A percentile compares a stretch with the other conserved stretches of the same genome.
Evolutionary conservation across 2,797 vertebrate species (phyloP).

Genomic region (Holocentrus rufus): DNA sequence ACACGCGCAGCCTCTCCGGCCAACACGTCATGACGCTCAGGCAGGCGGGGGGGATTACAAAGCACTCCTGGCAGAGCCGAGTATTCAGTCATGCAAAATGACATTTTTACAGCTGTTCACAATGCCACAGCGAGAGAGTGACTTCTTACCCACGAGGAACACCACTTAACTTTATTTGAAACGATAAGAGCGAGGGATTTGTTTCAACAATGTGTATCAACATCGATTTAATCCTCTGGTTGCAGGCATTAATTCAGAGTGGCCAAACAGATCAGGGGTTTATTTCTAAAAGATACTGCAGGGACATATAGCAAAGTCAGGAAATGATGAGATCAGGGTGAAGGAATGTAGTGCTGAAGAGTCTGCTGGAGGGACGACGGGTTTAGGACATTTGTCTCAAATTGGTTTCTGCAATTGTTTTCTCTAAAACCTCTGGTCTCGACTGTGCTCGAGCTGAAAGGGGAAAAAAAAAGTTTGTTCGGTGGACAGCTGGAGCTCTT

Average conservation of each 20-base stretch:
- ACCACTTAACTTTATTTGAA: slow-evolving; percentile 48
- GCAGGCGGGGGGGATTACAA: slow-evolving; percentile 51
- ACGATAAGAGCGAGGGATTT: slow-evolving; percentile 58
- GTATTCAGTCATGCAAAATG: slow-evolving; percentile 63
- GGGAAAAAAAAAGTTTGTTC: neutral
- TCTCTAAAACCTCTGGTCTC: too few relatives aligned
- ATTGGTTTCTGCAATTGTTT: neutral
- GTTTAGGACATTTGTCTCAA: neutral
- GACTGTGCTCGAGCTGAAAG: too few relatives aligned
- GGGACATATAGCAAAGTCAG: neutral
- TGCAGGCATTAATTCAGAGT: slow-evolving; percentile 13
- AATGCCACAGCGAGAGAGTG: slow-evolving; percentile 54
- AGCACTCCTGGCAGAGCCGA: slow-evolving; percentile 27
- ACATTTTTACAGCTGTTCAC: slow-evolving; percentile 71
- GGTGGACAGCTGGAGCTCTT: slow-evolving; percentile 28
- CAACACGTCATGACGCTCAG: slow-evolving; percentile 31
- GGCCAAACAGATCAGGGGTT: slow-evolving; percentile 12
- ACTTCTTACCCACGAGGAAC: slow-evolving; percentile 51
- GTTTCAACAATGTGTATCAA: slow-evolving; percentile 53
- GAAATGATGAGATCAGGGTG: slow-evolving; percentile 10
- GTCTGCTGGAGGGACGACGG: neutral
- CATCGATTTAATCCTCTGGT: slow-evolving; percentile 39
- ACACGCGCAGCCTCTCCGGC: slow-evolving; percentile 32
- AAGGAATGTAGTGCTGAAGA: neutral
- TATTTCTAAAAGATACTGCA: slow-evolving; percentile 8